phyloP scores from a whole-genome alignment of 1,140 invertebrate genomes.

The Orchesella cincta region DNA sequence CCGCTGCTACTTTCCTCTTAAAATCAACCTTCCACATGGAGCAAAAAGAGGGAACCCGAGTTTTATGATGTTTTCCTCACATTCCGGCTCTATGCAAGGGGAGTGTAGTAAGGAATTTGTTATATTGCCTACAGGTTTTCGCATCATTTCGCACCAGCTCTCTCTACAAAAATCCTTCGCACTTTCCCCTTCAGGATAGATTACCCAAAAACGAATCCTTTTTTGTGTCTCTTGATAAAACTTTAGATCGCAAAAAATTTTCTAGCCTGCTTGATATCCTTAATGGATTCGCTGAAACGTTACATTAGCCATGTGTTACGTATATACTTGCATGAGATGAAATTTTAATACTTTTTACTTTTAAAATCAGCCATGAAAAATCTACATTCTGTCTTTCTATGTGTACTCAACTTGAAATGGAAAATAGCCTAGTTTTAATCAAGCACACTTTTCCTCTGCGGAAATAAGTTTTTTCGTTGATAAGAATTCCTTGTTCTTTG shows the following conservation, averaged over 20 bases:
- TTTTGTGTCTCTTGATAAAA: neutral
- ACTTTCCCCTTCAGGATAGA: neutral
- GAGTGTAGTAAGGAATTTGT: neutral
- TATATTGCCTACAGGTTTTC: conserved; percentile 21
- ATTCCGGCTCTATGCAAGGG: neutral
- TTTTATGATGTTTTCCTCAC: conserved; percentile 19
- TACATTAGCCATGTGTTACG: neutral
- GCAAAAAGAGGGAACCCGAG: neutral
- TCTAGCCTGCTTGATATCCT: neutral
- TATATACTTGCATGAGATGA: neutral
- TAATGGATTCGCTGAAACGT: conserved; percentile 16
- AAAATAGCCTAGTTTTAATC: neutral
- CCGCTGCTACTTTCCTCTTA: neutral
- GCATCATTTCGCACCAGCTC: conserved; percentile 8
- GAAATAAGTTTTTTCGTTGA: neutral
- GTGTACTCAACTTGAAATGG: neutral
- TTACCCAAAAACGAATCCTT: neutral
- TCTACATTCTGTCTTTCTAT: neutral
- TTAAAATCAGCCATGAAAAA: neutral
- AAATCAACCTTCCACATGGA: neutral
- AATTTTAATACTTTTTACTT: neutral
- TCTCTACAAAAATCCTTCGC: neutral
- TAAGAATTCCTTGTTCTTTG: neutral
- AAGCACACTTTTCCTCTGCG: neutral
- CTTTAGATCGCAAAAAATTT: conserved; percentile 9